Base-by-base conservation (phyloP, 2,888 invertebrate species). In the Physocephala rufipes region DNA sequence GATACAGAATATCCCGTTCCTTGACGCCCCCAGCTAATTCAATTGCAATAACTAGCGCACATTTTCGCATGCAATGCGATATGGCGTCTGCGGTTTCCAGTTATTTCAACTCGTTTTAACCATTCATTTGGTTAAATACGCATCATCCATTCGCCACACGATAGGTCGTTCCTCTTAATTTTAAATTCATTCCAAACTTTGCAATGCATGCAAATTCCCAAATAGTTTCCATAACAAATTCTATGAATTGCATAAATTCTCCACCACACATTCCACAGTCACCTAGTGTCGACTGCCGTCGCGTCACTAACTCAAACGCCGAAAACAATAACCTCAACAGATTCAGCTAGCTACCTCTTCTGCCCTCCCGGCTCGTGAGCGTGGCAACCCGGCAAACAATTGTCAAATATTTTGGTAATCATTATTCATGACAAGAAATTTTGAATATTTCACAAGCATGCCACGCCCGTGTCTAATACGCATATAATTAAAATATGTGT, bases 401-500 rank as follows among this genome's bases (percentile, higher is more conserved):
- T 49, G 49, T 49, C 15, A 49, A 49, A 49, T 49, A 15, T n/a
- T 49, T 49, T 49, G 49, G 15, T 2, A 4, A 49, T 36, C 49
- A 19, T 49, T 49, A 49, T 49, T 49, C 49, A 49, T 49, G 49
- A 49, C n/a, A n/a, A n/a, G n/a, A n/a, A n/a, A n/a, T n/a, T 19
- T 19, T 19, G 49, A 2, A 49, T 12, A 49, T 49, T 36, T 36
- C 9, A 36, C 36, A 49, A 15, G 49, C 49, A 12, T n/a, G 49
- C 49, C 16, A n/a, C 49, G 49, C 49, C 19, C 16, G 49, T n/a
- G 16, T 49, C 49, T 49, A 49, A 49, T 49, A 19, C 49, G 49
- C 3, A 49, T 49, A 15, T 49, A 49, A 49, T 49, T 49, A 49
- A 49, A 49, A 49, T 49, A 49, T n/a, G n/a, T 12, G n/a, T n/a